Evolutionary conservation across 23 tunicate genomes (phyloP).

Genomic region (Oikopleura albicans): DNA sequence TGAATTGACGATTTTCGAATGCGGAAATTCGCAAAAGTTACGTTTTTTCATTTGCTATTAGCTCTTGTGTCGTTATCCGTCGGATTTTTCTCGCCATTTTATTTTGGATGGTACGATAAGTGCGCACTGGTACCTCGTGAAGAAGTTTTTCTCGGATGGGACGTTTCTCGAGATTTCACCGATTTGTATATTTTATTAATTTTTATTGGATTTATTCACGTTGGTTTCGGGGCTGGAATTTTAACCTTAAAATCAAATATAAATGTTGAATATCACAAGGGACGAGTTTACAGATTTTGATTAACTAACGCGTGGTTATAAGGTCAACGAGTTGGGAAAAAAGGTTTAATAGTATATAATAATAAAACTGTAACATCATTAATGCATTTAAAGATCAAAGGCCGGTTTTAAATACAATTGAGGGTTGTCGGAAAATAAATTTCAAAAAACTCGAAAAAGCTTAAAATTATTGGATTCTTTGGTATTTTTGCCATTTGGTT

Average conservation of each 20-base stretch:
- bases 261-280: background rate
- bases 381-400: too few species aligned
- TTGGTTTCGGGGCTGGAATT: background rate
- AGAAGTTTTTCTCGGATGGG: background rate
- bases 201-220: background rate
- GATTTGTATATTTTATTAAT: background rate
- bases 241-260: background rate
- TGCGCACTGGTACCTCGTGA: background rate
- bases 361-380: too few species aligned
- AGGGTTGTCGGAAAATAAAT: too few species aligned
- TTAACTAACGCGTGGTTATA: too few species aligned
- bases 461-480: background rate
- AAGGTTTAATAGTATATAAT: too few species aligned
- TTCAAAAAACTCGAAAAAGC: too few species aligned
- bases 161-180: background rate
- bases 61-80: background rate
- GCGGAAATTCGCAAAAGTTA: too few species aligned
- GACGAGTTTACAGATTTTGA: background rate
- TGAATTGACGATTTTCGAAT: too few species aligned
- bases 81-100: background rate
- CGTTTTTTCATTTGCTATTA: too few species aligned
- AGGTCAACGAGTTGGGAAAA: too few species aligned
- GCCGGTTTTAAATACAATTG: too few species aligned
- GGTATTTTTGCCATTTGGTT: background rate
- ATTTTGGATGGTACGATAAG: background rate